A percentile compares a stretch with the other conserved stretches of the same genome.
phyloP scores from a whole-genome alignment of 2,113 vertebrate genomes.

The Tor tambroides region DNA sequence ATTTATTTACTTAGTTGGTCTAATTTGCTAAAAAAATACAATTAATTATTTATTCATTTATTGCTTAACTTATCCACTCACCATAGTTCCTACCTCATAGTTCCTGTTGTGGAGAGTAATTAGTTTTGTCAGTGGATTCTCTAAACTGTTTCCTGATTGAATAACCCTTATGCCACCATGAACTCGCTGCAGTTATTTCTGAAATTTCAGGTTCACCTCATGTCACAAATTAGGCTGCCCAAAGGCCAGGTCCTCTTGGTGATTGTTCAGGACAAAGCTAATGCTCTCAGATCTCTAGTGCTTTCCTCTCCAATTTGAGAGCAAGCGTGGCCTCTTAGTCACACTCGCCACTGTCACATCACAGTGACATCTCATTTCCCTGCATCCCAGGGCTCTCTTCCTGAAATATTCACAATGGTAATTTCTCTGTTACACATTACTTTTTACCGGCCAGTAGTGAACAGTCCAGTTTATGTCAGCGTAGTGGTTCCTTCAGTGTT shows the following conservation, averaged over 20 bases:
- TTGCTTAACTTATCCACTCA: background rate
- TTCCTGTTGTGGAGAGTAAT: background rate
- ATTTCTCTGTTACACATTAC: conserved; percentile 30
- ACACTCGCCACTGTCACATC: conserved; percentile 36
- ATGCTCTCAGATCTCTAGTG: conserved; percentile 35
- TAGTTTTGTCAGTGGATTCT: background rate
- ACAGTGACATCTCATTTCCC: conserved; percentile 36
- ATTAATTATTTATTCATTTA: no score
- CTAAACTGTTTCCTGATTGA: background rate
- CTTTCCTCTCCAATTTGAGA: conserved; percentile 21
- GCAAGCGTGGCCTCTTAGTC: conserved; percentile 14
- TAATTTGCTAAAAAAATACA: background rate
- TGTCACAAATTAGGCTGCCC: conserved; percentile 27
- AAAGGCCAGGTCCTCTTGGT: conserved; percentile 7
- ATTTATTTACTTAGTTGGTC: background rate
- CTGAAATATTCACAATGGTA: conserved; percentile 49
- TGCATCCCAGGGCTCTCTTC: conserved; percentile 33
- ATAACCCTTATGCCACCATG: background rate
- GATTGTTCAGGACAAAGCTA: conserved; percentile 23
- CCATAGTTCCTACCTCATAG: background rate
- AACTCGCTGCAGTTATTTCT: conserved; percentile 28
- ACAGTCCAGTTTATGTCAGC: conserved; percentile 16
- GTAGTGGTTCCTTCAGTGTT: background rate
- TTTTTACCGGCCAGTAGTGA: background rate
- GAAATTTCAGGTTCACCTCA: conserved; percentile 18